Conservation (phyloP, 1,140 invertebrate genomes). For the Bombus impatiens region DNA sequence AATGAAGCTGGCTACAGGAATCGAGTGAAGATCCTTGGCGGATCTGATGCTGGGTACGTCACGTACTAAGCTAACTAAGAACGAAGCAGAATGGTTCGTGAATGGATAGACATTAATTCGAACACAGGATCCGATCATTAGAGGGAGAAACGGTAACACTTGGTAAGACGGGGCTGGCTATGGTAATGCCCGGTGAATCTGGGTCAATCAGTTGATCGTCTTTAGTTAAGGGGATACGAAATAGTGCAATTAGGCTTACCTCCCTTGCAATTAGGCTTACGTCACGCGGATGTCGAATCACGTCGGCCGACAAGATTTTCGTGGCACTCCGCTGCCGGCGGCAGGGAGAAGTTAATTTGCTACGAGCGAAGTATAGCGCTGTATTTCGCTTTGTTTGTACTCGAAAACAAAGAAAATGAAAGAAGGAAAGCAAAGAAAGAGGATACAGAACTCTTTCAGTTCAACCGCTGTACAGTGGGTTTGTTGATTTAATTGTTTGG, state of each 20-base stretch:
- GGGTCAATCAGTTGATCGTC: slow-evolving; percentile 54
- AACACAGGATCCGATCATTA: background rate
- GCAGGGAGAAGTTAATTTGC: slow-evolving; percentile 4
- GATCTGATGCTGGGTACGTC: too few relatives aligned
- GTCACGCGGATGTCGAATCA: slow-evolving; percentile 40
- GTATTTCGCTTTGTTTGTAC: too few relatives aligned
- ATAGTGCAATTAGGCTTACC: slow-evolving; percentile 50
- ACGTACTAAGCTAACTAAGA: background rate
- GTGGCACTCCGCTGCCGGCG: background rate
- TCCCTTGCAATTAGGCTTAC: slow-evolving; percentile 43
- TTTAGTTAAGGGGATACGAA: slow-evolving; percentile 54
- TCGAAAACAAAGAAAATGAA: background rate
- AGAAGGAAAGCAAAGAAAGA: too few relatives aligned
- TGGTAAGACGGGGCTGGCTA: slow-evolving; percentile 3
- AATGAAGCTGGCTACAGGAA: background rate
- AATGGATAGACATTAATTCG: background rate
- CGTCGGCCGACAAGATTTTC: background rate
- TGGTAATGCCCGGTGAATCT: slow-evolving; percentile 28
- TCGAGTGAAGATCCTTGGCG: background rate
- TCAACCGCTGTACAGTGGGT: background rate
- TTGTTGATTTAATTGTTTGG: background rate
- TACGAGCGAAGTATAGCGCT: too few relatives aligned
- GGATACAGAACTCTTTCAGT: background rate
- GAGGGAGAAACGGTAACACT: slow-evolving; percentile 2
- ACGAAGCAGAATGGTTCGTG: background rate